Evolutionary conservation across 2,888 invertebrate genomes (phyloP), one percentile per base, ranked within the genome.

Genomic region (Ornithoptera priamus): DNA sequence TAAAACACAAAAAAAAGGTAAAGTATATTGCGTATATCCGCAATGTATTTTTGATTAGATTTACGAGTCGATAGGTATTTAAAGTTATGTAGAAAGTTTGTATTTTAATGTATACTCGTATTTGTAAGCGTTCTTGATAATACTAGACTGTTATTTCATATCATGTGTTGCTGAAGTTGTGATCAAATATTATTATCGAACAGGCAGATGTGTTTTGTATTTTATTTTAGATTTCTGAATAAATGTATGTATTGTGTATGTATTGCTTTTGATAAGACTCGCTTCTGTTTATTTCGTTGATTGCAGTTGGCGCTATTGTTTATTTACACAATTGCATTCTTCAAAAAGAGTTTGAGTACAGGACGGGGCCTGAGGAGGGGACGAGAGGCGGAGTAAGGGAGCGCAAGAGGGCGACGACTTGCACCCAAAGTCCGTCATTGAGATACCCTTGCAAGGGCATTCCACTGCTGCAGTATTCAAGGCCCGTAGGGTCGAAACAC

Each of bases 371-470:
- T 78, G 73, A 76, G 79, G 78, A 72, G 78, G 77, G 78, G 78
- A 53, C 18, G 80, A 75, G 71, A 73, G 78, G 75, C 78, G 77
- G 78, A 80, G 79, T 75, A 82, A 82, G 81, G 83, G 85, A 84
- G 88, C 85, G 87, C 83, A 85, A 85, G 90, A 90, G 93, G 88
- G 90, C 85, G 83, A 78, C 85, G 89, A 87, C 88, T 87, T 83
- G 81, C 85, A 89, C 86, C 87, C 81, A 85, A 82, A 88, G 84
- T 83, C 87, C 86, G 90, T 87, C 90, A 87, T 92, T 92, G 83
- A 84, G 84, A 80, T 87, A 87, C 87, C 91, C 91, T 90, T 85
- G 84, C 84, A 86, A 85, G 90, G 90, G 87, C 89, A 86, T 87
- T 90, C 86, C 88, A 85, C 89, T 84, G 81, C 79, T 85, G 88